A percentile compares a stretch with the other conserved stretches of the same genome.
Conservation (phyloP, 2,888 invertebrate species). For the Helicoverpa assulta region DNA sequence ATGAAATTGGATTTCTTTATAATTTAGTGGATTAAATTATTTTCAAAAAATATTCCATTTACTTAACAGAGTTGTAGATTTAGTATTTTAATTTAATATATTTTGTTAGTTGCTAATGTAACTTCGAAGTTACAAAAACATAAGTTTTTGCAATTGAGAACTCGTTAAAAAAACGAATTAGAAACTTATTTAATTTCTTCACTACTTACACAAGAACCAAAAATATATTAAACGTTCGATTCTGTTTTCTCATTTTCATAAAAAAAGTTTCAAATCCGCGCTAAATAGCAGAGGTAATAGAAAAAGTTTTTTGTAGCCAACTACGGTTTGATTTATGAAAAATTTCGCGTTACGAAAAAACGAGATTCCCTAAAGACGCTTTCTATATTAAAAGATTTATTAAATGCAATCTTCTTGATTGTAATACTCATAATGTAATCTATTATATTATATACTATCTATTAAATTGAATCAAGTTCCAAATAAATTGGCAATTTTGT, state of each 20-base stretch:
- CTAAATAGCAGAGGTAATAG: constrained; percentile 65
- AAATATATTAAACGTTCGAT: constrained; percentile 35
- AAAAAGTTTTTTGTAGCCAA: constrained; percentile 61
- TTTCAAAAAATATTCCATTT: too few relatives aligned
- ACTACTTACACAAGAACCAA: constrained; percentile 13
- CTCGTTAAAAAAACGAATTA: too few relatives aligned
- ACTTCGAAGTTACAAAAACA: neutral
- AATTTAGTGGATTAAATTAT: too few relatives aligned
- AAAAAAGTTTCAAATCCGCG: constrained; percentile 32
- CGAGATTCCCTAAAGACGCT: constrained; percentile 49
- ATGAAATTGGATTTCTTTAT: too few relatives aligned
- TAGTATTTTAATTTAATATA: too few relatives aligned
- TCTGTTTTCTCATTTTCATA: constrained; percentile 36
- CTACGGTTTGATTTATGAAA: constrained; percentile 67
- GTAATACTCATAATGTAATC: constrained; percentile 17
- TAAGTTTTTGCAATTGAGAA: constrained; percentile 3
- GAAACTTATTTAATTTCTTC: constrained; percentile 13
- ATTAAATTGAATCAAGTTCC: constrained; percentile 9
- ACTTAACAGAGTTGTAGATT: too few relatives aligned
- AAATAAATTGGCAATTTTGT: neutral
- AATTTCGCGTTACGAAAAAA: constrained; percentile 58
- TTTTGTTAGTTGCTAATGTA: too few relatives aligned
- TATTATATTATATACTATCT: constrained; percentile 6
- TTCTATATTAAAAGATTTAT: constrained; percentile 64
- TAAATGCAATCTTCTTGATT: constrained; percentile 47